Percentiles rank a stretch among this genome's conserved stretches.
Conservation (phyloP, 2,113 vertebrate species). For the Festucalex cinctus region DNA sequence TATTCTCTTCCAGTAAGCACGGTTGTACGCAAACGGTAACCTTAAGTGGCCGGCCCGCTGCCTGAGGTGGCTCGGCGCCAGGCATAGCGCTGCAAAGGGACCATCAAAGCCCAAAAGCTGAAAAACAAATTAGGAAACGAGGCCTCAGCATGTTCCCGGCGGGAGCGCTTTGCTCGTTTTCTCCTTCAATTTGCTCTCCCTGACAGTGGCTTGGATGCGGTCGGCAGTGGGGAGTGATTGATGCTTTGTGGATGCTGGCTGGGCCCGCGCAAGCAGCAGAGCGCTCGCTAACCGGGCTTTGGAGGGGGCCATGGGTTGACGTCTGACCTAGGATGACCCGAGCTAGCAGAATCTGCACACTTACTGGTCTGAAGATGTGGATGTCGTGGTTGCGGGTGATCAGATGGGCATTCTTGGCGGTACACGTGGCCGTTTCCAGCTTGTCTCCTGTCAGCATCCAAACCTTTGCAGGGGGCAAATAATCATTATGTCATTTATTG, state of each 20-base stretch:
- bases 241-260: conserved; percentile 48
- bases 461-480: conserved; percentile 73
- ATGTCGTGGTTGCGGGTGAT: conserved; percentile 95
- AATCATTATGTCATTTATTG: neutral
- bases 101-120: conserved; percentile 54
- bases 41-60: conserved; percentile 59
- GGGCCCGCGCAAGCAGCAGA: conserved; percentile 6
- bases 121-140: conserved; percentile 69
- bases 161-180: conserved; percentile 55
- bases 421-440: conserved; percentile 94
- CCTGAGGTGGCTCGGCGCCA: conserved; percentile 57
- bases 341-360: conserved; percentile 32
- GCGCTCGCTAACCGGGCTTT: conserved; percentile 24
- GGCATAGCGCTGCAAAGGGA: conserved; percentile 37
- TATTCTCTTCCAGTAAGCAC: conserved; percentile 66
- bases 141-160: conserved; percentile 47
- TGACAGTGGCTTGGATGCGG: conserved; percentile 55
- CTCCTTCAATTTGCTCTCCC: conserved; percentile 55
- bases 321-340: conserved; percentile 35
- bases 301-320: conserved; percentile 27
- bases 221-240: conserved; percentile 56
- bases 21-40: conserved; percentile 67
- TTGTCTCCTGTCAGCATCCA: conserved; percentile 99
- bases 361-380: conserved; percentile 89
- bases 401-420: conserved; percentile 94